A percentile compares a stretch with the other conserved stretches of the same genome.
phyloP scores from a whole-genome alignment of 2,888 invertebrate species.

The Parascotia fuliginaria region DNA sequence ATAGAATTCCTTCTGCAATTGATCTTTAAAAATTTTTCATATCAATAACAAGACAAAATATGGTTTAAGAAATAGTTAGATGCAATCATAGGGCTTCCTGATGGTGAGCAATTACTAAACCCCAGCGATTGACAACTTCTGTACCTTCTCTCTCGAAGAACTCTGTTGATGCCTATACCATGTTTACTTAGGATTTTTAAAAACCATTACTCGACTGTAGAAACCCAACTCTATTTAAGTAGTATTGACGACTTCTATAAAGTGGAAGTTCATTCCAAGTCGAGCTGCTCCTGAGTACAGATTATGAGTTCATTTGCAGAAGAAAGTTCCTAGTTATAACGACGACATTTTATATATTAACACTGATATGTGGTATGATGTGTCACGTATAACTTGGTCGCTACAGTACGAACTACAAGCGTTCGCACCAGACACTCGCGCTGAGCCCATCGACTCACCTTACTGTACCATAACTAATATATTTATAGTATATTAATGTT shows the following conservation, averaged over 20 bases:
- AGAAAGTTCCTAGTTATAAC: slow-evolving; percentile 49
- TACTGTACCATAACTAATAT: slow-evolving; percentile 25
- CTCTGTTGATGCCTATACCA: no score
- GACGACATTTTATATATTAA: slow-evolving; percentile 61
- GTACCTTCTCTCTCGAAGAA: no score
- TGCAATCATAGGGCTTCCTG: no score
- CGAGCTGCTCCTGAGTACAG: no score
- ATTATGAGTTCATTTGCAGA: slow-evolving; percentile 48
- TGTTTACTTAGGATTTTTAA: no score
- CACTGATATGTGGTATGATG: slow-evolving; percentile 84
- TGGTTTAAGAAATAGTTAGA: no score
- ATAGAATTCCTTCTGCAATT: slow-evolving; percentile 41
- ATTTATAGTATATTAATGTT: neutral
- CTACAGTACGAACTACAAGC: slow-evolving; percentile 54
- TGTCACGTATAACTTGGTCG: slow-evolving; percentile 80
- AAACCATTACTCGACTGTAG: no score
- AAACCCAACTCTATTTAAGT: no score
- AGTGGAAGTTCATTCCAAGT: no score
- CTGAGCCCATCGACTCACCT: slow-evolving; percentile 39
- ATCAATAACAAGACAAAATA: neutral
- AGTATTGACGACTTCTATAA: no score
- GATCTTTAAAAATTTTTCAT: neutral
- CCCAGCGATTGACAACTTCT: no score
- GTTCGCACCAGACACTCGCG: slow-evolving; percentile 50
- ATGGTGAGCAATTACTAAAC: neutral